Conservation (phyloP, 2,888 invertebrate species). For the Germaria angustata region DNA sequence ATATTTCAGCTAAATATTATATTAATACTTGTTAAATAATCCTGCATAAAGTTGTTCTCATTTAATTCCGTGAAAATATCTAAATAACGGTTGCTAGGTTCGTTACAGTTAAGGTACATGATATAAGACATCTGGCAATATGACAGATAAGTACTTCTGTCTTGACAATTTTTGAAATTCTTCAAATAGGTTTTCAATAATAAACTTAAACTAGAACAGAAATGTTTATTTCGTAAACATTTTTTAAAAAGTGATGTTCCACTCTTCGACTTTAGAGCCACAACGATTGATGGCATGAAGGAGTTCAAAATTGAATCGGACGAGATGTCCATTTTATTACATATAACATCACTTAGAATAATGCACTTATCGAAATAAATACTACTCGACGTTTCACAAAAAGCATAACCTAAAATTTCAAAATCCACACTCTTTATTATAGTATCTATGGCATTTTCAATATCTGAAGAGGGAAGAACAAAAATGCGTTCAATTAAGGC, state of each 20-base stretch:
- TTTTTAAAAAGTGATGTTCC: constrained; percentile 14
- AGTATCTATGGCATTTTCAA: constrained; percentile 29
- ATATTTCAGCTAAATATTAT: constrained; percentile 11
- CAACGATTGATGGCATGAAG: constrained; percentile 41
- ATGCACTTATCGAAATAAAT: constrained; percentile 44
- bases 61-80: constrained; percentile 7
- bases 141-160: neutral
- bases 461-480: constrained; percentile 18
- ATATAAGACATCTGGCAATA: neutral
- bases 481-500: constrained; percentile 36
- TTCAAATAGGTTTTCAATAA: constrained; percentile 36
- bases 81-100: neutral
- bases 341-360: constrained; percentile 38
- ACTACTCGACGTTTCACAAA: constrained; percentile 41
- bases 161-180: neutral
- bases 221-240: constrained; percentile 43
- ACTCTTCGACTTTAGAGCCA: neutral
- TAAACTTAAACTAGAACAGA: constrained; percentile 24
- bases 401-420: constrained; percentile 36
- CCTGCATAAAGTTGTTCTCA: neutral
- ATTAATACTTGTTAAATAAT: constrained; percentile 44
- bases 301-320: neutral
- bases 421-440: constrained; percentile 24
- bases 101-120: neutral
- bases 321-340: constrained; percentile 14